phyloP scores from a whole-genome alignment of 2,797 vertebrate species.

The Urocyon cinereoargenteus region DNA sequence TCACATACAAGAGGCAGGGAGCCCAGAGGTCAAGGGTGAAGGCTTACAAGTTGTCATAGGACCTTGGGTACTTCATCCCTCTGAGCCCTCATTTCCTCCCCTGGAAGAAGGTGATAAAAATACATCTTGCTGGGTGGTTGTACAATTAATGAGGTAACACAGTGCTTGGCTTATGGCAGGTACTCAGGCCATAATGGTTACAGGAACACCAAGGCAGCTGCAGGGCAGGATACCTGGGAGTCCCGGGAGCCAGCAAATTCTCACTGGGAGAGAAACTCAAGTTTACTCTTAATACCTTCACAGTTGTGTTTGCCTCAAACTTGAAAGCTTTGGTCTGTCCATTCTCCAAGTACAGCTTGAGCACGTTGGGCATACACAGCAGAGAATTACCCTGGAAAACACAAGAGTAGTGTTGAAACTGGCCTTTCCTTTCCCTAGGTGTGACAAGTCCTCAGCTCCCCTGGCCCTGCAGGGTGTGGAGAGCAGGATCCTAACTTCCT shows the following conservation, averaged over 20 bases:
- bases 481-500: background rate
- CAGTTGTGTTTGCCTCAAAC: conserved; percentile 95
- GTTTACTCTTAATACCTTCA: conserved; percentile 91
- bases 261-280: background rate
- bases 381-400: conserved; percentile 95
- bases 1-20: background rate
- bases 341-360: conserved; percentile 99
- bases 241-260: background rate
- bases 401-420: conserved; percentile 54
- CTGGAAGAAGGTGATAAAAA: background rate
- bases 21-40: background rate
- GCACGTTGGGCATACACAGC: conserved; percentile 97
- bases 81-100: background rate
- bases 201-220: background rate
- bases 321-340: conserved; percentile 99
- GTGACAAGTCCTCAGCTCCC: background rate
- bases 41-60: background rate
- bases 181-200: background rate
- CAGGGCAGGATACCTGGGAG: background rate
- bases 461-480: background rate
- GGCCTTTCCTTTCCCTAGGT: background rate
- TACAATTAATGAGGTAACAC: background rate
- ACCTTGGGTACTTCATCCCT: background rate
- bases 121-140: background rate
- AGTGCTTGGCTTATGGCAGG: background rate